phyloP scores from a whole-genome alignment of 2,797 vertebrate genomes.

The Myioborus melanocephalus region DNA sequence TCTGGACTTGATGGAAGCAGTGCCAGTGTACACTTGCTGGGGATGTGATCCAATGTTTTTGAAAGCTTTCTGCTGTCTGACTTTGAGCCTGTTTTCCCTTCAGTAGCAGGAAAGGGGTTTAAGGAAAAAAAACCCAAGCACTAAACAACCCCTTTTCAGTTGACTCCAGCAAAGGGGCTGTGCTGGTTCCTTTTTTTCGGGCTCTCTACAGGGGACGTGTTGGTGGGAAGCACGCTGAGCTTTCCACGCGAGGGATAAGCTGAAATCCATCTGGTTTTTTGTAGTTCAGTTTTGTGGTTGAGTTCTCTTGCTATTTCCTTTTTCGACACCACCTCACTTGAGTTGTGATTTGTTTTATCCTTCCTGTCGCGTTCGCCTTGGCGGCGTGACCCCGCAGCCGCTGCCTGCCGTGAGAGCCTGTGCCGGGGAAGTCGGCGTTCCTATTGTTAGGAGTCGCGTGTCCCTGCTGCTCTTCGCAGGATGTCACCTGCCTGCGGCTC shows the following conservation, averaged over 20 bases:
- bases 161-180: not conserved
- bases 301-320: not conserved
- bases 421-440: not conserved
- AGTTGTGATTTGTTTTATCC: not conserved
- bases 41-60: not conserved
- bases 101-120: not conserved
- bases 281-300: not conserved
- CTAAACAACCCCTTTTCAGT: not conserved
- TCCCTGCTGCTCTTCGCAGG: not conserved
- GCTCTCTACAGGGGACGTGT: not conserved
- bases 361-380: not conserved
- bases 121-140: not conserved
- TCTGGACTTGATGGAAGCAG: not conserved
- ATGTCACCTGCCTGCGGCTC: not conserved
- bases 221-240: not conserved
- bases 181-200: not conserved
- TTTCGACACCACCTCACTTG: not conserved
- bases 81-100: not conserved
- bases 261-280: conserved; percentile 2
- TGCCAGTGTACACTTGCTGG: not conserved
- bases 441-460: not conserved
- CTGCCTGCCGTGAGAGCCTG: not conserved
- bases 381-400: not conserved
- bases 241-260: not conserved
- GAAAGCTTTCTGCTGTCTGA: not conserved